Percentiles rank a stretch among this genome's conserved stretches.
These are phyloP conservation scores for Chrysochloris asiatica DNA, from an alignment of 2,113 vertebrate species.

Conservation along the genomic window DNA sequence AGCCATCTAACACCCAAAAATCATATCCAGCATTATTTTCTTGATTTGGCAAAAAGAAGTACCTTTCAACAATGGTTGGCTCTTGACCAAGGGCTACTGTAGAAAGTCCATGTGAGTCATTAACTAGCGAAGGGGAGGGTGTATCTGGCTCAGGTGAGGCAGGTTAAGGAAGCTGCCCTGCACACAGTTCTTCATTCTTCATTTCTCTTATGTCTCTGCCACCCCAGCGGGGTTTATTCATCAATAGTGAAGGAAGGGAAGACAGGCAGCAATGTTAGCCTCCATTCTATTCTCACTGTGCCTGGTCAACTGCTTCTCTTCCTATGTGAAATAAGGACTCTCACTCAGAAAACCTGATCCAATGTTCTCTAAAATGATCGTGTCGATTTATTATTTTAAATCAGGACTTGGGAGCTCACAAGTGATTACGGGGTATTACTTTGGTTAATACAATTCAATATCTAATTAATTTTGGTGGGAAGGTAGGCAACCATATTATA, in stretches of 20 bases:
- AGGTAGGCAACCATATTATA: neutral
- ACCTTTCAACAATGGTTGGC: neutral
- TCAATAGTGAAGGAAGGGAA: neutral
- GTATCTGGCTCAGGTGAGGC: too few relatives aligned
- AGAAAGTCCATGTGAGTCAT: too few relatives aligned
- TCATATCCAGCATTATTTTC: too few relatives aligned
- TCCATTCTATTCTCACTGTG: neutral
- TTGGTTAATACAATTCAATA: neutral
- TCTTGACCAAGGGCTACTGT: neutral
- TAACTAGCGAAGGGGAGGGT: too few relatives aligned
- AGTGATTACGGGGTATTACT: neutral
- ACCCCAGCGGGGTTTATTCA: neutral
- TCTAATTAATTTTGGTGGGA: neutral
- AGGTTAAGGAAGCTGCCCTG: neutral
- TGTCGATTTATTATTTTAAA: neutral
- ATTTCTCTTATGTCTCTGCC: neutral
- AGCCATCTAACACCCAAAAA: neutral
- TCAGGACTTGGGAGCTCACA: neutral
- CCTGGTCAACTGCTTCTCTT: neutral
- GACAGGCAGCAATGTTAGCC: neutral
- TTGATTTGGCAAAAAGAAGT: neutral
- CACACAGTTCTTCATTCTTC: neutral
- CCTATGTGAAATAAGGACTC: neutral
- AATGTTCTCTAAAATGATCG: neutral
- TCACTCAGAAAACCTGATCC: neutral